A percentile compares a stretch with the other conserved stretches of the same genome.
These are phyloP conservation scores for Cnemophilus loriae DNA, from an alignment of 2,113 vertebrate species.

Conservation along the genomic window DNA sequence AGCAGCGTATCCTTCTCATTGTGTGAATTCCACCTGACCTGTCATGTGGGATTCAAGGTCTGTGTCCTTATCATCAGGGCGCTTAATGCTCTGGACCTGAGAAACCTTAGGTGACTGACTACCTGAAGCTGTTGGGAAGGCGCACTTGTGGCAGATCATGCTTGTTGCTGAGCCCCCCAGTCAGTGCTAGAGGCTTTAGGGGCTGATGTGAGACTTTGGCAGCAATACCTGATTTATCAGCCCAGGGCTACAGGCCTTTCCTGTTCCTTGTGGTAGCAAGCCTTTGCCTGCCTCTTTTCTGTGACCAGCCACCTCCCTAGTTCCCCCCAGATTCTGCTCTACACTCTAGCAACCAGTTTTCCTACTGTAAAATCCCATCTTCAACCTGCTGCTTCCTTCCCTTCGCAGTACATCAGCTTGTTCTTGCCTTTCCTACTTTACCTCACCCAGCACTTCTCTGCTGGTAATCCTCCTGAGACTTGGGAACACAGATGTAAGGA, in stretches of 20 bases:
- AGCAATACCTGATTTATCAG: neutral
- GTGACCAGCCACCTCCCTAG: neutral
- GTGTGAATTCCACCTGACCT: neutral
- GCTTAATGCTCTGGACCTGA: neutral
- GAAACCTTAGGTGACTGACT: neutral
- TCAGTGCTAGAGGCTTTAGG: neutral
- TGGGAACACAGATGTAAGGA: neutral
- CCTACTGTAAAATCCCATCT: neutral
- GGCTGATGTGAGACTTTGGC: neutral
- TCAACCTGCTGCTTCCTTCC: neutral
- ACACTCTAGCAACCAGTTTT: constrained; percentile 28
- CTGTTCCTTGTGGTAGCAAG: neutral
- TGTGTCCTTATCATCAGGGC: neutral
- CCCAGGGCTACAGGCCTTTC: neutral
- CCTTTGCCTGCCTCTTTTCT: neutral
- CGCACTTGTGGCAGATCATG: neutral
- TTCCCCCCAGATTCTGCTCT: neutral
- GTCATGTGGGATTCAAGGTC: neutral
- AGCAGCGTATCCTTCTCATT: neutral
- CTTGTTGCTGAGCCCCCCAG: neutral
- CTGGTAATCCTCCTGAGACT: neutral
- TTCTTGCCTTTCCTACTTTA: neutral
- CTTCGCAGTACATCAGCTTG: neutral
- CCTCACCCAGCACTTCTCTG: neutral
- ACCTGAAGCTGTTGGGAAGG: neutral